phyloP scores from a whole-genome alignment of 2,797 vertebrate species.

The Arvicola amphibius region DNA sequence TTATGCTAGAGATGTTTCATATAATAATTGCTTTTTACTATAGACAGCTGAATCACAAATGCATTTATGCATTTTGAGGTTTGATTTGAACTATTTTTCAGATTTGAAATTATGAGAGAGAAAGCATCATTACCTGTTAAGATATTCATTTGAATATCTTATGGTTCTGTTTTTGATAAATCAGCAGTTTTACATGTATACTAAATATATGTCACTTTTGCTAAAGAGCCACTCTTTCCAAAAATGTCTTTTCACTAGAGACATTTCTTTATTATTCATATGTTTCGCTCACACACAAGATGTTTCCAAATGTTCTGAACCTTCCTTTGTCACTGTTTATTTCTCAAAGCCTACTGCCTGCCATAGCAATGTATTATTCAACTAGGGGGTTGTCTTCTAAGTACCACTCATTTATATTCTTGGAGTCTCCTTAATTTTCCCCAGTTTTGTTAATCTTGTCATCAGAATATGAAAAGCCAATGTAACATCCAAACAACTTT shows the following conservation, averaged over 20 bases:
- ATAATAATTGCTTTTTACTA: neutral
- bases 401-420: neutral
- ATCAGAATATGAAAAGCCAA: neutral
- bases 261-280: neutral
- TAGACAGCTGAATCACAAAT: neutral
- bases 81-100: neutral
- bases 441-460: neutral
- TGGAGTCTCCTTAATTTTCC: neutral
- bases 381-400: no score
- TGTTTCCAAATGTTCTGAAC: neutral
- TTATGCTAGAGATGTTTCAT: neutral
- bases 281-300: neutral
- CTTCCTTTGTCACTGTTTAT: no score
- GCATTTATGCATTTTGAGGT: neutral
- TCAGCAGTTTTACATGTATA: neutral
- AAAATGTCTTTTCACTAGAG: neutral
- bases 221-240: neutral
- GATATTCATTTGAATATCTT: neutral
- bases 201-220: neutral
- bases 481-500: neutral
- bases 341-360: neutral
- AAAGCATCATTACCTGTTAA: neutral
- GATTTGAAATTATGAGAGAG: neutral
- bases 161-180: neutral
- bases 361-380: no score